Conservation (phyloP, 2,888 invertebrate species). For the Drosophila kambysellisi region DNA sequence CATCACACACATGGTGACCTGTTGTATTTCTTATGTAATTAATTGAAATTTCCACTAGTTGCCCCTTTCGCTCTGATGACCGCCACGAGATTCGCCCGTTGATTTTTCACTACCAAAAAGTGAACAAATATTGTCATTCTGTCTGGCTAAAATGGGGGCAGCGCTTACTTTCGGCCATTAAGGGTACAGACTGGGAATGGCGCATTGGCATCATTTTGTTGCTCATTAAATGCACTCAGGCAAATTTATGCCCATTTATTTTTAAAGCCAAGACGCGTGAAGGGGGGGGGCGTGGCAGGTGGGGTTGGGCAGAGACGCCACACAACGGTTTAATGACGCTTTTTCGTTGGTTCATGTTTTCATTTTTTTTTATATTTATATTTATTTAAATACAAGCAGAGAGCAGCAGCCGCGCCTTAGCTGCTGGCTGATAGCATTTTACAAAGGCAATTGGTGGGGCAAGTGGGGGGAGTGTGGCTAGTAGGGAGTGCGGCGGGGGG, state of each 20-base stretch:
- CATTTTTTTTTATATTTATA: slow-evolving; percentile 23
- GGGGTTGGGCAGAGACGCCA: neutral
- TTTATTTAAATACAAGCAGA: slow-evolving; percentile 54
- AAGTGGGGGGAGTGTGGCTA: neutral
- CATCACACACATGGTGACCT: neutral
- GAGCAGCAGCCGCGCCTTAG: slow-evolving; percentile 56
- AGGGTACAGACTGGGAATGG: slow-evolving; percentile 16
- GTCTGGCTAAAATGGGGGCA: slow-evolving; percentile 13
- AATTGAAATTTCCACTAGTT: neutral
- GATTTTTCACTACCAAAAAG: slow-evolving; percentile 15
- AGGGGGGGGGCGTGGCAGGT: neutral
- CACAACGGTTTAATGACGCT: slow-evolving; percentile 46
- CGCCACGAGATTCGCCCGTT: slow-evolving; percentile 3
- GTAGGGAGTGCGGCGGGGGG: neutral
- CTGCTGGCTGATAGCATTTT: slow-evolving; percentile 38
- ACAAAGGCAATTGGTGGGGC: neutral
- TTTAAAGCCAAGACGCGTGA: slow-evolving; percentile 31
- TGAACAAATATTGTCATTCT: slow-evolving; percentile 33
- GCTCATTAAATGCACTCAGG: slow-evolving; percentile 66
- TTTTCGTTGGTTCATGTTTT: slow-evolving; percentile 26
- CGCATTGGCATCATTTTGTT: slow-evolving; percentile 47
- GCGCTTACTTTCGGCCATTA: slow-evolving; percentile 41
- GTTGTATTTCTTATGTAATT: neutral
- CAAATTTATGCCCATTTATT: slow-evolving; percentile 63
- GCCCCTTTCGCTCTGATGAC: neutral